Percentiles rank a stretch among this genome's conserved stretches.
These are phyloP conservation scores for Chloroclystis v-ata DNA, from an alignment of 2,888 invertebrate genomes.

Conservation along the genomic window DNA sequence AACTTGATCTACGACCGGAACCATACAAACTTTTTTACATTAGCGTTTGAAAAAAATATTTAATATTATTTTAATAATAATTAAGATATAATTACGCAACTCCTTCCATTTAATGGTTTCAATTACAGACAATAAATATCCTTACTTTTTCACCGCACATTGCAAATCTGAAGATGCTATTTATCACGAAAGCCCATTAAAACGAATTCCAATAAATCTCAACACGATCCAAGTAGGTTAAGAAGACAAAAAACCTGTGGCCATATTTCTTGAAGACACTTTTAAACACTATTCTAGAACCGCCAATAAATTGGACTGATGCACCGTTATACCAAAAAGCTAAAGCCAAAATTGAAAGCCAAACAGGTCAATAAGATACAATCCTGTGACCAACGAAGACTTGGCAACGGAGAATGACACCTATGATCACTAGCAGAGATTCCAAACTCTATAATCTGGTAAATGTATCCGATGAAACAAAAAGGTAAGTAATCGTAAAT, in stretches of 20 bases:
- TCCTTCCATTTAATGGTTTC: too few relatives aligned
- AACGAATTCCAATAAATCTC: neutral
- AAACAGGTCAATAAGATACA: slow-evolving; percentile 49
- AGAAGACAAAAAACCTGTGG: neutral
- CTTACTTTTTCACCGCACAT: too few relatives aligned
- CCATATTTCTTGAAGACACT: slow-evolving; percentile 4
- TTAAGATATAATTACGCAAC: too few relatives aligned
- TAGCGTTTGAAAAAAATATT: too few relatives aligned
- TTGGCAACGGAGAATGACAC: slow-evolving; percentile 45
- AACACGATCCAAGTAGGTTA: neutral
- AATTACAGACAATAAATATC: too few relatives aligned
- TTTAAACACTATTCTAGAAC: slow-evolving; percentile 15
- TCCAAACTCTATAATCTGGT: slow-evolving; percentile 41
- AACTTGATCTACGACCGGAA: too few relatives aligned
- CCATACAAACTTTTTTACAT: too few relatives aligned
- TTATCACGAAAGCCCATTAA: too few relatives aligned
- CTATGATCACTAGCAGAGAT: slow-evolving; percentile 41
- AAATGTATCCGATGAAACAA: slow-evolving; percentile 36
- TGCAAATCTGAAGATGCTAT: too few relatives aligned
- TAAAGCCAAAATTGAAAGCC: slow-evolving; percentile 47
- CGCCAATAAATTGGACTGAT: slow-evolving; percentile 40
- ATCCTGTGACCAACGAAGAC: slow-evolving; percentile 41
- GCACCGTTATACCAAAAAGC: slow-evolving; percentile 53
- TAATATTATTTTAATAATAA: too few relatives aligned
- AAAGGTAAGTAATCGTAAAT: slow-evolving; percentile 38